Evolutionary conservation across 2,113 vertebrate species (phyloP).

Genomic region (Fulmarus glacialis): DNA sequence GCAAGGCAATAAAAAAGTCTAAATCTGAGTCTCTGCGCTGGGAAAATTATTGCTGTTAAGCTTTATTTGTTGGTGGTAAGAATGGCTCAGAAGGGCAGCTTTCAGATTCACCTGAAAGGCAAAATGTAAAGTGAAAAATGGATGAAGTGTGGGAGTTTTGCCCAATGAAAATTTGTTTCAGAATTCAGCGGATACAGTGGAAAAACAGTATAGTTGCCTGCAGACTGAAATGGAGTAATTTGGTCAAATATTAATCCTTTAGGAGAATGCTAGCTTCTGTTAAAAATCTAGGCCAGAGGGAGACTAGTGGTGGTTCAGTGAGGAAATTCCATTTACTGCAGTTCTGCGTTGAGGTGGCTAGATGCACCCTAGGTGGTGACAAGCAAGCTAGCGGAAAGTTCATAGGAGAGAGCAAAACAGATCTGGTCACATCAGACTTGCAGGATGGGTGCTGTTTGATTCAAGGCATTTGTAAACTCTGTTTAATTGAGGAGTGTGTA

Average conservation of each 20-base stretch:
- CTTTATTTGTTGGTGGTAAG: neutral
- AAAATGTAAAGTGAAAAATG: neutral
- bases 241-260: neutral
- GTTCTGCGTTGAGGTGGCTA: neutral
- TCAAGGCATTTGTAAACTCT: neutral
- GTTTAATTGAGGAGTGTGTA: neutral
- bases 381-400: neutral
- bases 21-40: neutral
- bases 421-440: neutral
- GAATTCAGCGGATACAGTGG: neutral
- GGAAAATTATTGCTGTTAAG: neutral
- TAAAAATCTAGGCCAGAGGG: neutral
- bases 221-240: neutral
- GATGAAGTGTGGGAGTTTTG: neutral
- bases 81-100: neutral
- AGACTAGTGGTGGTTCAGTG: neutral
- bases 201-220: neutral
- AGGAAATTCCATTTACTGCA: neutral
- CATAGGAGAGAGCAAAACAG: neutral
- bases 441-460: neutral
- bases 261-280: neutral
- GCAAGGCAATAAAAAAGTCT: neutral
- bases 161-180: neutral
- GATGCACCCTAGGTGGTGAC: neutral
- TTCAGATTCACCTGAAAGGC: neutral